Base-by-base conservation (phyloP, 1,140 invertebrate genomes). In the Tetramorium alpestre region DNA sequence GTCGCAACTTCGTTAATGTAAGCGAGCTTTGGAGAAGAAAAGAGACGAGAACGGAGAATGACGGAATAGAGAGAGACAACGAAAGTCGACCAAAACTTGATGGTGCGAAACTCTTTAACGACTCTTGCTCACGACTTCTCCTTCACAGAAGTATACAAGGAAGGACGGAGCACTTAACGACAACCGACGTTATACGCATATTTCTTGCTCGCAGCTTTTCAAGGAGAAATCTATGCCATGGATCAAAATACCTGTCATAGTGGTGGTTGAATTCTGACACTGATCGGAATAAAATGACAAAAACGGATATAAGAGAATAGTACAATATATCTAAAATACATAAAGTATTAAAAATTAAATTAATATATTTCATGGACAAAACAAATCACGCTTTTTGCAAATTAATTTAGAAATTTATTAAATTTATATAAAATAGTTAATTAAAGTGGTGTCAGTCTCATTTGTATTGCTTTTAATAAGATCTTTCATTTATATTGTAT, bases 71-170 rank as follows among this genome's bases (percentile, higher is more conserved):
- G n/a, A 44, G 25, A 78, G 67, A 70, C n/a, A 56, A n/a, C 18
- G 16, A 60, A 67, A 62, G 54, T 58, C 65, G 62, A 65, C 22
- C 86, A 49, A 85, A 58, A 85, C 22, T 88, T 82, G 69, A 82
- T 86, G 67, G 65, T 33, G 81, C 56, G 38, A 88, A 82, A 90
- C 65, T 91, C 78, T 78, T 91, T 88, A 90, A 91, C 84, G 81
- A 89, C 64, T 82, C 76, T 88, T 70, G 25, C 49, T 88, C 49
- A 44, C 33, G 62, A 85, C 73, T 87, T 11, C 54, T 77, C 44
- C 28, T 62, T 58, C 51, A 76, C 56, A 76, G 18, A 72, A 80
- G 25, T 49, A 54, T 44, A 33, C 47, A 51, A 73, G 38, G 84
- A 49, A 56, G 18, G 6, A 76, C 44, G 13, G 13, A 86, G 82